Base-by-base conservation (phyloP, 1,140 invertebrate species). In the Drosophila simulans region DNA sequence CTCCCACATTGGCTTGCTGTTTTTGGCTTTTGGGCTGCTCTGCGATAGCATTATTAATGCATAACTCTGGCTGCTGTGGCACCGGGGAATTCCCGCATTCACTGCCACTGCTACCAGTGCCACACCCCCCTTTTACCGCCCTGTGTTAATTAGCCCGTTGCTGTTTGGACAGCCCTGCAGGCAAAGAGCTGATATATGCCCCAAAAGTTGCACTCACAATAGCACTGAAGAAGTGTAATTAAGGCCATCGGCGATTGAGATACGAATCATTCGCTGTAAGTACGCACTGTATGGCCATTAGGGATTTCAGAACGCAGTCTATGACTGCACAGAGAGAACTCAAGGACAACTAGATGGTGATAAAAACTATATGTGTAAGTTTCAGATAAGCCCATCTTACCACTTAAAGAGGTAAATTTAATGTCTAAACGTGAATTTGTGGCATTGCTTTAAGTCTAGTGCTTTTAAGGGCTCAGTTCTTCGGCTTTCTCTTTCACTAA, bases 31-130 rank as follows among this genome's bases (percentile, higher is more conserved):
- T 58, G 71, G 49, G 74, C 56, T 51, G 59, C 66, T 53, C 40
- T 46, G 42, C 76, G 69, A 70, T 57, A 63, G 73, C 79, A 74
- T 86, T 88, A 86, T 88, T 86, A 86, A 86, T 86, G 83, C 83
- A 86, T 82, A 76, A 72, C 85, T 88, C 74, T 62, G 53, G 74
- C 40, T 64, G 51, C 22, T 46, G 74, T 69, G 51, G 55, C 39
- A 35, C 42, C 15, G 40, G 42, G 37, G 49, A 39, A 49, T 43
- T 65, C 35, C 59, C 25, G 35, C 12, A 35, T 34, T 51, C 59
- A 60, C 42, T 46, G 39, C 42, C 62, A 37, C 42, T 20, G 27
- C 52, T 11, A 12, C 39, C 49, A 39, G 15, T 13, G 27, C 12
- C 4, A 13, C 56, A n/a, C 37, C 31, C 42, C 20, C 35, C 11